Conservation (phyloP, 2,113 vertebrate genomes). For the Megaptera novaeangliae region DNA sequence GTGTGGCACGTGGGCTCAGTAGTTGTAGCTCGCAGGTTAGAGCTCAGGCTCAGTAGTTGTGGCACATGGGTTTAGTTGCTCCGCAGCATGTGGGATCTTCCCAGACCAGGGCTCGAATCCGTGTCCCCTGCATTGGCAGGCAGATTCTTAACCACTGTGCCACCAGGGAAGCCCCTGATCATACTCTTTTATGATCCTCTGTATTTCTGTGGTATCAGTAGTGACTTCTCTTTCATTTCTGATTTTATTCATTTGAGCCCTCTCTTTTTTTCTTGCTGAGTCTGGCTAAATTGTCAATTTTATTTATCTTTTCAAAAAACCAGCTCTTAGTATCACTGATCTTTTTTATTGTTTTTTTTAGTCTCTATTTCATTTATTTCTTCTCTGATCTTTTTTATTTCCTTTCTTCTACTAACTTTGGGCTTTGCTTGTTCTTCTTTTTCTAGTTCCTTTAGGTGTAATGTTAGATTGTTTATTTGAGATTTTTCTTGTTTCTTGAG, state of each 20-base stretch:
- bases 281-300: neutral
- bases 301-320: neutral
- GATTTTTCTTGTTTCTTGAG: neutral
- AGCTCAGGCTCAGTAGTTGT: no score
- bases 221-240: neutral
- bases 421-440: neutral
- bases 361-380: neutral
- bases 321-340: neutral
- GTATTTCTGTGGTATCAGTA: neutral
- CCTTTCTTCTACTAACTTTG: neutral
- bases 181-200: no score
- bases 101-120: no score
- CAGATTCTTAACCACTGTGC: no score
- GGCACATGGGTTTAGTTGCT: no score
- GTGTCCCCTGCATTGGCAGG: no score
- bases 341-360: neutral
- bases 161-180: neutral
- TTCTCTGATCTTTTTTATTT: neutral
- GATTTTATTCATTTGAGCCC: neutral
- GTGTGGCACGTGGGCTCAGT: no score
- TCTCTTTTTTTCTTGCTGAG: neutral
- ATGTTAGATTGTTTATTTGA: neutral
- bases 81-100: no score
- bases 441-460: neutral
- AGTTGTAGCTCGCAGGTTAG: no score